Evolutionary conservation across 2,797 vertebrate genomes (phyloP), one percentile per base, ranked within the genome.

Genomic region (Sarcoramphus papa): DNA sequence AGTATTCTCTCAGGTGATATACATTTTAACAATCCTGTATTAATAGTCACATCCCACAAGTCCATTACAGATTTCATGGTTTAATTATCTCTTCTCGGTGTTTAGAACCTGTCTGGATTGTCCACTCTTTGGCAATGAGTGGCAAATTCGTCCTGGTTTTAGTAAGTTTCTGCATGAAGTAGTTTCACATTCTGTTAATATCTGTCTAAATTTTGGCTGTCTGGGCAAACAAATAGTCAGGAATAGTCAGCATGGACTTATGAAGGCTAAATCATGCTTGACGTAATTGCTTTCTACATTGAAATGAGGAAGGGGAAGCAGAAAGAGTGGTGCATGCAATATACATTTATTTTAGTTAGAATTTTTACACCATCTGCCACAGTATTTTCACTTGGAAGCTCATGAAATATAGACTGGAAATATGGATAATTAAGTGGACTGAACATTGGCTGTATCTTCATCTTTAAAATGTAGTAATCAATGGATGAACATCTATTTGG

Each of bases 1-100:
- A 95, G 27, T 92, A 86, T 95, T 96, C 92, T 95, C 93, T 90
- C 94, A 86, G 93, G 94, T 95, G 73, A 75, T 60, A 90, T 50
- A 62, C 24, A 62, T 95, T 95, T 95, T 72, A 88, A 93, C 68
- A 95, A 90, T 93, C 57, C 50, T 33, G 22, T 90, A 94, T 97
- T 94, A 95, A 95, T 95, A 84, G 68, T 60, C 79, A 84, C 47
- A 88, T 81, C 54, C 73, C 83, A 85, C 88, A 94, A 83, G 60
- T 77, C 68, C 68, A 37, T 95, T 90, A 81, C 27, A 64, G 57
- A 57, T 93, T 96, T 97, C 73, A 68, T 7, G 28, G 62, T 88
- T 93, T 95, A 88, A 88, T 91, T 91, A 90, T 75, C 73, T 90
- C 73, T 81, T 80, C 69, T 77, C 33, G 69, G 30, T 56, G 40